phyloP scores from a whole-genome alignment of 2,113 vertebrate species.

The Corythaixoides concolor region DNA sequence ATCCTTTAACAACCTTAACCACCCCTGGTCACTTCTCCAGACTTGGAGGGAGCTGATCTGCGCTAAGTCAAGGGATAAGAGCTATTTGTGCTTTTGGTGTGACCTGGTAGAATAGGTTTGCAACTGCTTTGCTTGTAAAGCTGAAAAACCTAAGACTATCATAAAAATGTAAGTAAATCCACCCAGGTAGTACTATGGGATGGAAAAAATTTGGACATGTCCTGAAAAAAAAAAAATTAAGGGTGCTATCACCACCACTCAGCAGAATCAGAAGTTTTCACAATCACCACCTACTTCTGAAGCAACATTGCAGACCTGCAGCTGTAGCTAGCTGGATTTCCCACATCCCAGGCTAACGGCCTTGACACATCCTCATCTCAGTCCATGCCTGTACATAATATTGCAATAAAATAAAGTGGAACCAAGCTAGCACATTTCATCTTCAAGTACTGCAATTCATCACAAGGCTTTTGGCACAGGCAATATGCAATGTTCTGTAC shows the following conservation, averaged over 20 bases:
- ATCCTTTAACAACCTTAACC: neutral
- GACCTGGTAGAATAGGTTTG: neutral
- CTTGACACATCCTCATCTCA: neutral
- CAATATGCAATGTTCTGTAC: neutral
- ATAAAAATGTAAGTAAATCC: neutral
- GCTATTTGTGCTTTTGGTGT: neutral
- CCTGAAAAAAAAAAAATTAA: neutral
- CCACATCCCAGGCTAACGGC: neutral
- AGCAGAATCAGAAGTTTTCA: neutral
- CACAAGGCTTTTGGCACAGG: neutral
- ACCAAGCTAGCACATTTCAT: neutral
- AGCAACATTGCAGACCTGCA: neutral
- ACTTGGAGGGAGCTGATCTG: neutral
- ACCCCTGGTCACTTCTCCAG: neutral
- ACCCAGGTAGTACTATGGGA: neutral
- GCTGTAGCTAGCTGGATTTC: neutral
- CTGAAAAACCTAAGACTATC: neutral
- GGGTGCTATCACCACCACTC: neutral
- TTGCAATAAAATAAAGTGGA: neutral
- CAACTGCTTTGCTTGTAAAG: neutral
- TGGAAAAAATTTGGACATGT: neutral
- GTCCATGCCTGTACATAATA: neutral
- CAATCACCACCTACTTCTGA: neutral
- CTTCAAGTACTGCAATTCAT: neutral
- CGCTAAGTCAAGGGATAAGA: neutral